phyloP scores from a whole-genome alignment of 2,797 vertebrate species.

The Eulemur coronatus region DNA sequence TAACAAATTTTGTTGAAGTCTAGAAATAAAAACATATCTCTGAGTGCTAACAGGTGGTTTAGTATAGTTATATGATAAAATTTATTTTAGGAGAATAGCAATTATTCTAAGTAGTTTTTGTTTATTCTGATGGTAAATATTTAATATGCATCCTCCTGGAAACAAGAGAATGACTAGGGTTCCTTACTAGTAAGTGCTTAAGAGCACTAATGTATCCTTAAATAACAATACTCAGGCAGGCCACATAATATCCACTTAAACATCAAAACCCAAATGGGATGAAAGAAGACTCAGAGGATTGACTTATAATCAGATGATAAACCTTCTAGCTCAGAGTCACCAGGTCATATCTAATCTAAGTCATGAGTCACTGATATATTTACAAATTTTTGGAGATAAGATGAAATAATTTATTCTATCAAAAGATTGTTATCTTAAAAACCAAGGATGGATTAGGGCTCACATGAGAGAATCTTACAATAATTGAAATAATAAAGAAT shows the following conservation, averaged over 20 bases:
- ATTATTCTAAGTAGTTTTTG: conserved; percentile 39
- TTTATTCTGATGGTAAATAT: conserved; percentile 59
- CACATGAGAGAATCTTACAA: background rate
- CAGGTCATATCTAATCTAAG: background rate
- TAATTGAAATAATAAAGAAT: background rate
- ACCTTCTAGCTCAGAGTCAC: background rate
- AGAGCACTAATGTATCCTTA: conserved; percentile 54
- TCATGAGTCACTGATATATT: background rate
- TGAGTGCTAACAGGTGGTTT: background rate
- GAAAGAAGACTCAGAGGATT: background rate
- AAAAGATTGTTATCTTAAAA: background rate
- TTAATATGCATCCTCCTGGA: conserved; percentile 56
- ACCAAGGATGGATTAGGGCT: background rate
- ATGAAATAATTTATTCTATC: conserved; percentile 18
- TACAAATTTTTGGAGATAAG: background rate
- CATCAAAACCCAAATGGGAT: background rate
- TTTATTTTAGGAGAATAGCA: conserved; percentile 51
- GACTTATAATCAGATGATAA: conserved; percentile 26
- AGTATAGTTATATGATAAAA: background rate
- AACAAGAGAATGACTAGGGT: conserved; percentile 1
- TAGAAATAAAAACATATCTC: background rate
- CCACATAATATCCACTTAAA: background rate
- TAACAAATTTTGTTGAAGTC: background rate
- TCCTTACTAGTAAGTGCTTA: conserved; percentile 44
- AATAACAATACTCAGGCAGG: conserved; percentile 25